Evolutionary conservation across 2,113 vertebrate genomes (phyloP).

Genomic region (Plecturocebus donacophilus): DNA sequence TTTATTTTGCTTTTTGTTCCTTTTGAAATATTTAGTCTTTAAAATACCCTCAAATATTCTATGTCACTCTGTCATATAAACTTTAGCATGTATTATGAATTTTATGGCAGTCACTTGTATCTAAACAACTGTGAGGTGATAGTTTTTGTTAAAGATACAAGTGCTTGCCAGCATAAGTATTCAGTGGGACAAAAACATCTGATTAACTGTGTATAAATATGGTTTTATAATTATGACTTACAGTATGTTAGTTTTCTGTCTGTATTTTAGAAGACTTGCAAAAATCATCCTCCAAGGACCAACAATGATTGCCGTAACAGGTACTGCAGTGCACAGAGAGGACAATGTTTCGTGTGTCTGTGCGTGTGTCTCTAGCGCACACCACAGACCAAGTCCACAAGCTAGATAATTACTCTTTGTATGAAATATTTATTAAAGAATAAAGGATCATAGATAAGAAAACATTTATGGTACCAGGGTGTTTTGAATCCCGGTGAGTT

Average conservation of each 20-base stretch:
- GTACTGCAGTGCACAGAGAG: background rate
- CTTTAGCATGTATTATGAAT: background rate
- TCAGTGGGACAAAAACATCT: background rate
- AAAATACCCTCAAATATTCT: background rate
- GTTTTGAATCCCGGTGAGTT: background rate
- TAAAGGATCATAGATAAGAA: background rate
- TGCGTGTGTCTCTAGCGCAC: background rate
- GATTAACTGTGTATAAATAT: background rate
- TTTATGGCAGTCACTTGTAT: background rate
- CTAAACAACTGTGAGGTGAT: background rate
- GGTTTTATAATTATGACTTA: background rate
- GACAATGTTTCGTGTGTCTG: background rate
- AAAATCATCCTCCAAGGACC: background rate
- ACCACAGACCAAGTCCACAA: background rate
- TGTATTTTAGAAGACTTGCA: background rate
- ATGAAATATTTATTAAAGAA: background rate
- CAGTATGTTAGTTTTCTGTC: background rate
- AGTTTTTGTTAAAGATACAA: background rate
- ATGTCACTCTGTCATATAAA: background rate
- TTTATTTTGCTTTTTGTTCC: background rate
- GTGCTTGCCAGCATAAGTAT: background rate
- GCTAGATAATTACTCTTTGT: background rate
- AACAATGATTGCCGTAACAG: background rate
- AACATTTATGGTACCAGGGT: background rate
- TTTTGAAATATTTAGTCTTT: background rate